Percentiles rank a stretch among this genome's conserved stretches.
phyloP scores from a whole-genome alignment of 2,888 invertebrate species.

The Euspilapteryx auroguttella region DNA sequence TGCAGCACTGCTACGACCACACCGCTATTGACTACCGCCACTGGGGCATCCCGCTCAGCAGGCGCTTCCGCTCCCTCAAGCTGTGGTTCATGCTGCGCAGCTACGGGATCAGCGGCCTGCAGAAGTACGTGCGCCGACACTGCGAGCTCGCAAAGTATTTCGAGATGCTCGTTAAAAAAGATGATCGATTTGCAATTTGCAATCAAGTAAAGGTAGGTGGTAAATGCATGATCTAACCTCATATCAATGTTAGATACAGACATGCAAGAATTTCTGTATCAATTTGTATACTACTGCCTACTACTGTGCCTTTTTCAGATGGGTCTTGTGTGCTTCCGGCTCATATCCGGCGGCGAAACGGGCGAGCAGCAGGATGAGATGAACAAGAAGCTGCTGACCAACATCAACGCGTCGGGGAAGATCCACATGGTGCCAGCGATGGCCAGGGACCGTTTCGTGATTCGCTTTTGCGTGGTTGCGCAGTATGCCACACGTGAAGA shows the following conservation, averaged over 20 bases:
- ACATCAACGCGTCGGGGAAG: conserved; percentile 93
- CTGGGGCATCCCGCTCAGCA: conserved; percentile 96
- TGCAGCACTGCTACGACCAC: conserved; percentile 95
- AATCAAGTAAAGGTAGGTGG: conserved; percentile 85
- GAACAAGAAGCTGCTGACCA: conserved; percentile 89
- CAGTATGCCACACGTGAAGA: conserved; percentile 86
- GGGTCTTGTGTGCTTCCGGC: conserved; percentile 89
- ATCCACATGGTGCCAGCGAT: conserved; percentile 96
- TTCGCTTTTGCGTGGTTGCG: conserved; percentile 92
- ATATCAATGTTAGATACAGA: not conserved
- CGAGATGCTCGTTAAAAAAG: conserved; percentile 77
- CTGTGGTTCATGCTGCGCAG: conserved; percentile 96
- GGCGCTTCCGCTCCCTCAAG: conserved; percentile 93
- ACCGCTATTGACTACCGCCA: conserved; percentile 91
- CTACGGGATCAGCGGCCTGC: conserved; percentile 92
- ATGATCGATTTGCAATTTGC: conserved; percentile 87
- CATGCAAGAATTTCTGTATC: not conserved
- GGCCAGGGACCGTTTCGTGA: conserved; percentile 87
- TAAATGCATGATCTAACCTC: too few relatives aligned
- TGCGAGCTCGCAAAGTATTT: conserved; percentile 88
- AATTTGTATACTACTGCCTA: too few relatives aligned
- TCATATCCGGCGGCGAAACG: conserved; percentile 56
- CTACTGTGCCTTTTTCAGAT: conserved; percentile 60
- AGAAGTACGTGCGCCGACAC: conserved; percentile 91
- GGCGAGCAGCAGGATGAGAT: conserved; percentile 59